Base-by-base conservation (phyloP, 2,888 invertebrate genomes). In the Ariolimax columbianus region DNA sequence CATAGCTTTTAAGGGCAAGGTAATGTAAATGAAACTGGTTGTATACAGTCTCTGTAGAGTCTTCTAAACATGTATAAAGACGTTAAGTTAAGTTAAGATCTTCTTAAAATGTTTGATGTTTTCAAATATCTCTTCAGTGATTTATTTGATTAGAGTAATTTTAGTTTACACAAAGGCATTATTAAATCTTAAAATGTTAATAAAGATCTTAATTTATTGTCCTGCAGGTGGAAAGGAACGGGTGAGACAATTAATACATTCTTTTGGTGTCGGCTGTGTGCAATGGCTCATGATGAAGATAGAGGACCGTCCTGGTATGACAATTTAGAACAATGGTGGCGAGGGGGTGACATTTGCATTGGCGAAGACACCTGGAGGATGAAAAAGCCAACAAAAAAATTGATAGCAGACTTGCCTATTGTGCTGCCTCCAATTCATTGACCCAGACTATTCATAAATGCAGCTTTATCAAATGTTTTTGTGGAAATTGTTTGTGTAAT, bases 191-290 rank as follows among this genome's bases (percentile, higher is more conserved):
- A 47, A 47, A 6, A 47, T 47, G 14, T 47, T 14, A 9, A 47
- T 9, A 47, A 6, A 9, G 9, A 47, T 47, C 6, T n/a, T 14
- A 47, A 47, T 47, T 6, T 77, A 36, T 77, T 6, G 6, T 51
- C n/a, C n/a, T 2, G 36, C 78, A 79, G 82, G 26, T 98, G 98
- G 98, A 96, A 97, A 95, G 97, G 97, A 77, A 98, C 97, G 0
- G 99, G 99, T 0, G 97, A 98, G 94, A 98, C 98, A 93, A 97
- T 99, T 91, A 98, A 99, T 94, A 99, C 99, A 40, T 97, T 96
- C 94, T 98, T 97, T 95, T 97, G 97, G 96, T 98, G 98, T 93
- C 96, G 98, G 68, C 95, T 98, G 85, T 98, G 98, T 94, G 96
- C 97, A 40, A 89, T 94, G 90, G 87, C 93, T 38, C 91, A 93